Evolutionary conservation across 2,797 vertebrate species (phyloP).

Genomic region (Forpus xanthops): DNA sequence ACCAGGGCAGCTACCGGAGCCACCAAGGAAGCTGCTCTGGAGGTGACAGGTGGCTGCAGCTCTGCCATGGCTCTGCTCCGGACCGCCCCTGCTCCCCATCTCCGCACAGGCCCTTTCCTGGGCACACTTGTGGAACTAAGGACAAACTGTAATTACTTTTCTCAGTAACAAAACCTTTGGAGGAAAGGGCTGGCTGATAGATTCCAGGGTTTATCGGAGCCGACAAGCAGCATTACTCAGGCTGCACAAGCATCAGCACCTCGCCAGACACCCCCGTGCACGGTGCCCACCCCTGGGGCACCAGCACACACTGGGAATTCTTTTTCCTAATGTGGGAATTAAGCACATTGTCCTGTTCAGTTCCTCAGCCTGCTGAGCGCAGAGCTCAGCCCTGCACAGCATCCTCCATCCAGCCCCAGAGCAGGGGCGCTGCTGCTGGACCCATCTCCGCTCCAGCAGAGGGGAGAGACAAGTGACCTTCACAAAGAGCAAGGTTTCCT

Average conservation of each 20-base stretch:
- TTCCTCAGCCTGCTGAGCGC: background rate
- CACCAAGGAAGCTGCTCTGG: background rate
- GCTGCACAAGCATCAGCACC: slow-evolving; percentile 43
- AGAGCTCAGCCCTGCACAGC: rapidly evolving
- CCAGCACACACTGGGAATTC: background rate
- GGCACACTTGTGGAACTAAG: slow-evolving; percentile 44
- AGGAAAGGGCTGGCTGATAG: slow-evolving; percentile 58
- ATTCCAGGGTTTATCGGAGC: slow-evolving; percentile 60
- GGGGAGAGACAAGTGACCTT: background rate
- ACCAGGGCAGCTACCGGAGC: background rate
- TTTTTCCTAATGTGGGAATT: background rate
- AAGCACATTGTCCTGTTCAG: background rate
- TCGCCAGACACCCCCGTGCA: background rate
- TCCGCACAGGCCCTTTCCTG: background rate
- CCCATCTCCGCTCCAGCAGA: rapidly evolving
- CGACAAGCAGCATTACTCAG: slow-evolving; percentile 70
- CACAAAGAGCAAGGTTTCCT: background rate
- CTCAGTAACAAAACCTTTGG: slow-evolving; percentile 24
- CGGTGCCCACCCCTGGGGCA: background rate
- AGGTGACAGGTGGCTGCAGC: background rate
- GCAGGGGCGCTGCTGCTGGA: background rate
- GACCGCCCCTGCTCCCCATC: background rate
- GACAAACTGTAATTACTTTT: slow-evolving; percentile 70
- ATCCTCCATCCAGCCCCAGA: background rate
- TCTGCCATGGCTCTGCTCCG: background rate